Percentiles rank a stretch among this genome's conserved stretches.
phyloP scores from a whole-genome alignment of 1,140 invertebrate genomes.

The Aphelenchoides fujianensis region DNA sequence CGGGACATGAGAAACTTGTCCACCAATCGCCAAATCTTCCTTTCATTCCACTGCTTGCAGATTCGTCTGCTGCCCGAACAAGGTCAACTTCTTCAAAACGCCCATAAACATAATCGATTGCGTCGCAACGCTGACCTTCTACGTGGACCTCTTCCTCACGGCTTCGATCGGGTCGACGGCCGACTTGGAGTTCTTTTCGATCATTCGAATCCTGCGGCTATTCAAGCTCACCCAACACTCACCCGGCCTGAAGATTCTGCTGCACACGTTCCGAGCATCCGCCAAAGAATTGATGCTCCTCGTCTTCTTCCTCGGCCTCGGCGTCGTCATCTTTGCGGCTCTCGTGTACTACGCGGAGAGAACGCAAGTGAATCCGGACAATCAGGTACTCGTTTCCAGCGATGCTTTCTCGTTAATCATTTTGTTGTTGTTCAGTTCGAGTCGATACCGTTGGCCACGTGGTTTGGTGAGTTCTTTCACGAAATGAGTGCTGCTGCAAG shows the following conservation, averaged over 20 bases:
- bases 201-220: constrained; percentile 93
- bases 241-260: constrained; percentile 93
- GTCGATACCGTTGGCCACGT: constrained; percentile 64
- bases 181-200: constrained; percentile 97
- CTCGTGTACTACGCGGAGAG: constrained; percentile 98
- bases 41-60: constrained; percentile 19
- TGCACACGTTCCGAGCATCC: constrained; percentile 92
- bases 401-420: no score
- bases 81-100: constrained; percentile 83
- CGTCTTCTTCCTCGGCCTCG: constrained; percentile 86
- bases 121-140: constrained; percentile 87
- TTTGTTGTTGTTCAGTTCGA: no score
- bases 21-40: constrained; percentile 82
- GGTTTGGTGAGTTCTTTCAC: no score
- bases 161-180: constrained; percentile 67
- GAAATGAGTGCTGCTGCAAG: no score
- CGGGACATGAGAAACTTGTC: no score
- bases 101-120: constrained; percentile 88
- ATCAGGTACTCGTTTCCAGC: no score
- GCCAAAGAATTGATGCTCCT: constrained; percentile 92
- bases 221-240: constrained; percentile 98
- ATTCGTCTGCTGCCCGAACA: constrained; percentile 71
- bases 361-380: constrained; percentile 88
- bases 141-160: constrained; percentile 69
- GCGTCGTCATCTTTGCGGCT: constrained; percentile 96